phyloP scores from a whole-genome alignment of 2,797 vertebrate genomes.

The Cirrhinus molitorella region DNA sequence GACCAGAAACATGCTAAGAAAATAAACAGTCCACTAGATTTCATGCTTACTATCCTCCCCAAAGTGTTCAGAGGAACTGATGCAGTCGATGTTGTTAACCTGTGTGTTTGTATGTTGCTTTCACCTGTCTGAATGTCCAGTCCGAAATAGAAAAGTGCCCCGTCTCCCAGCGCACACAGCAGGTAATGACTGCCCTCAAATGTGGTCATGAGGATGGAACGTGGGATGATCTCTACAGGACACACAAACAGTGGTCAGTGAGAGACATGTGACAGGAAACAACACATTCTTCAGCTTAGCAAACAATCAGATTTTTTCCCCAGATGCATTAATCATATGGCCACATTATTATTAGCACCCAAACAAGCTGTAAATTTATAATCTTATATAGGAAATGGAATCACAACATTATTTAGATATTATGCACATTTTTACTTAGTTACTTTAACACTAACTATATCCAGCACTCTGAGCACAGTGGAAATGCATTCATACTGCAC shows the following conservation, averaged over 20 bases:
- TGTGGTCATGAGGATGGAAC: constrained; percentile 98
- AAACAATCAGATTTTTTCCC: background rate
- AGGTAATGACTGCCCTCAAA: constrained; percentile 98
- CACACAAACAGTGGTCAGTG: constrained; percentile 10
- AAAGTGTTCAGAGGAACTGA: background rate
- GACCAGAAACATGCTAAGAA: background rate
- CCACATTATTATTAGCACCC: background rate
- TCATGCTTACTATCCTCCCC: background rate
- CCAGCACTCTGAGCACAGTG: background rate
- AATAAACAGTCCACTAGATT: background rate
- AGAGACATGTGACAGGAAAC: constrained; percentile 31
- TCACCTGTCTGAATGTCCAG: constrained; percentile 94
- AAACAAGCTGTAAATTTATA: background rate
- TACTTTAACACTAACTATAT: background rate
- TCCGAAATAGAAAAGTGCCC: constrained; percentile 97
- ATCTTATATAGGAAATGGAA: background rate
- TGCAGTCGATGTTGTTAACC: no score
- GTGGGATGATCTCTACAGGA: constrained; percentile 93
- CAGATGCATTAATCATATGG: background rate
- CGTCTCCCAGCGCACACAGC: constrained; percentile 96
- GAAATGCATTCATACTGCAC: background rate
- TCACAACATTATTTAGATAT: background rate
- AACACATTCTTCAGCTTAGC: background rate
- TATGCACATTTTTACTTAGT: no score
- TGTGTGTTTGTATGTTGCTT: no score